Evolutionary conservation across 2,888 invertebrate species (phyloP), one percentile per base, ranked within the genome.

Genomic region (Yponomeuta plumbellus): DNA sequence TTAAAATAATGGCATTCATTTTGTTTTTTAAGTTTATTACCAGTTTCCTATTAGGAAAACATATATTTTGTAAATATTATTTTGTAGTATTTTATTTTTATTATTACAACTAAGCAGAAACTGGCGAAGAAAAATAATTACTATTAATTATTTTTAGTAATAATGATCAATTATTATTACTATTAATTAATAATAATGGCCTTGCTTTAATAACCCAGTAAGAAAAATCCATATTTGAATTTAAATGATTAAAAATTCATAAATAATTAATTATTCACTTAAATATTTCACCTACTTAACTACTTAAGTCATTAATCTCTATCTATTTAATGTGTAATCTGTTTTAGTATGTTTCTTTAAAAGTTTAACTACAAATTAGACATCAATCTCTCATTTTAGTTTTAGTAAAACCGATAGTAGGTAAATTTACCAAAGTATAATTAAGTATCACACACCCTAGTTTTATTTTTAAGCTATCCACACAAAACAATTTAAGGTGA

Each of bases 351-450:
- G 11, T 10, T 62, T 20, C 22, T 21, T 26, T 62, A 34, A 13
- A 34, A 52, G 44, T 52, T 62, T 34, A 26, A 17, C n/a, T 44
- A 44, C 61, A 52, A 20, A 13, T 64, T 59, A 65, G 40, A 39
- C 26, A 39, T 59, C 40, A 59, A 39, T 58, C 44, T 65, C 59
- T 65, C 40, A 65, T 40, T 17, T 65, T 59, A 52, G 40, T 17
- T 56, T 63, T 64, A 40, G 22, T 65, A 34, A 39, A 57, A 34
- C 11, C 57, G 82, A 83, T 79, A 75, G 71, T 88, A 89, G 88
- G 81, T 89, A 81, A 84, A 83, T 85, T 88, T 88, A 90, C 90
- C 90, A 90, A 90, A 90, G 90, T 88, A 86, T 90, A 88, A 84
- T 84, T 89, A 87, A 83, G 88, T 77, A 83, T 85, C 83, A 84